Percentiles rank a stretch among this genome's conserved stretches.
These are phyloP conservation scores for Pristionchus exspectatus DNA, from an alignment of 2,888 invertebrate genomes.

Conservation along the genomic window DNA sequence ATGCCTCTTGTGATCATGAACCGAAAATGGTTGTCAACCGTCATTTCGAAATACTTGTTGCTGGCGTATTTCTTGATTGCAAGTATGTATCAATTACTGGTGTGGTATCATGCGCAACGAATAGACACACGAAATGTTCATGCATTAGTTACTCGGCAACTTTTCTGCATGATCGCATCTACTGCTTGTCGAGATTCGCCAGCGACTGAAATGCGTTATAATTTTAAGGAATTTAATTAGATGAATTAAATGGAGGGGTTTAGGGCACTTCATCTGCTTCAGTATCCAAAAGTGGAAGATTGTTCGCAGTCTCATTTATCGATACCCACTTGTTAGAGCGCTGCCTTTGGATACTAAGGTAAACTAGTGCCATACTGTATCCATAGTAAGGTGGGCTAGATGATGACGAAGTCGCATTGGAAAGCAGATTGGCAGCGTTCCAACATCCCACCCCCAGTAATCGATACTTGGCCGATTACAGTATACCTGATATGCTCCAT, in stretches of 20 bases:
- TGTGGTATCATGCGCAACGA: neutral
- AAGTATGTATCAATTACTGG: too few relatives aligned
- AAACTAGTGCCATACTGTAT: too few relatives aligned
- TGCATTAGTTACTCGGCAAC: conserved; percentile 17
- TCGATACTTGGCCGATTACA: neutral
- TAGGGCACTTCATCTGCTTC: too few relatives aligned
- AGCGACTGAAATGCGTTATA: neutral
- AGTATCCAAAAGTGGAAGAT: too few relatives aligned
- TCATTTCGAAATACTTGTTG: too few relatives aligned
- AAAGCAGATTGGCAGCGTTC: too few relatives aligned
- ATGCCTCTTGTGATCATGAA: neutral
- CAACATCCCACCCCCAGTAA: neutral
- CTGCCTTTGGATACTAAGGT: too few relatives aligned
- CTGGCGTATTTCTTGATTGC: too few relatives aligned
- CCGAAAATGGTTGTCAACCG: too few relatives aligned
- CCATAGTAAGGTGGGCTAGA: neutral
- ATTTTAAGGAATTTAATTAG: neutral
- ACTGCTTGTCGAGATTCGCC: conserved; percentile 27
- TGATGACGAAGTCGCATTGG: too few relatives aligned
- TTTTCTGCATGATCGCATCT: neutral
- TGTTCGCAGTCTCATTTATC: too few relatives aligned
- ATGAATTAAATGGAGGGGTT: neutral
- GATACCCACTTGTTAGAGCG: too few relatives aligned
- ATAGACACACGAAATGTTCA: conserved; percentile 42
- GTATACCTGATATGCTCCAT: conserved; percentile 44